These are phyloP conservation scores for Leucopsar rothschildi DNA, from an alignment of 2,113 vertebrate genomes.

Conservation along the genomic window DNA sequence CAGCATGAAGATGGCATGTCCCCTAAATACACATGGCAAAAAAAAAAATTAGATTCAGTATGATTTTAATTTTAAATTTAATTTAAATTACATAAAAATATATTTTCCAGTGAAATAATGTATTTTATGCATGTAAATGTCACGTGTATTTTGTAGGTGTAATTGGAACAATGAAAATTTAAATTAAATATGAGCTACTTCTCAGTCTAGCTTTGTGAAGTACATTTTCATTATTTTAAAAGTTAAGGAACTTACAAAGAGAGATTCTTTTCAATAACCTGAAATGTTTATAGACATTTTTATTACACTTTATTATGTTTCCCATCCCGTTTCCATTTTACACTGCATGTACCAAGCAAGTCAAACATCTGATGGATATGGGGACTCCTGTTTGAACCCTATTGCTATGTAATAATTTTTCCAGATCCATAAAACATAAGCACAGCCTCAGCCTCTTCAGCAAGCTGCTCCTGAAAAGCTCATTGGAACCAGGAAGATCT, in stretches of 20 bases:
- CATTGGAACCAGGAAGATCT: not conserved
- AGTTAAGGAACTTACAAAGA: not conserved
- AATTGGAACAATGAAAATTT: conserved; percentile 10
- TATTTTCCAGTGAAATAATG: not conserved
- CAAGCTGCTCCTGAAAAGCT: not conserved
- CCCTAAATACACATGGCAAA: not conserved
- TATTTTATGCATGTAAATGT: not conserved
- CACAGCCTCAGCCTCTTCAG: not conserved
- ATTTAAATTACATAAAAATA: not conserved
- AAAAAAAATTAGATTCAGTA: not conserved
- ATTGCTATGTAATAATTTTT: conserved; percentile 15
- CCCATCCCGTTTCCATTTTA: conserved; percentile 11
- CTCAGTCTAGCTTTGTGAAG: not conserved
- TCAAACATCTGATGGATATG: conserved; percentile 24
- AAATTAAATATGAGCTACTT: not conserved
- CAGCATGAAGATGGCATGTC: not conserved
- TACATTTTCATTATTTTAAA: not conserved
- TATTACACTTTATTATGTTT: conserved; percentile 7
- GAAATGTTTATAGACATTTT: conserved; percentile 23
- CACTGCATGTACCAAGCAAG: not conserved
- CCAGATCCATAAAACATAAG: conserved; percentile 20
- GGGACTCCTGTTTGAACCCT: conserved; percentile 50
- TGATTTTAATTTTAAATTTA: conserved; percentile 6
- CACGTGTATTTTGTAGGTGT: not conserved
- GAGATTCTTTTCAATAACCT: not conserved